These are phyloP conservation scores for Gadopsis marmoratus DNA, from an alignment of 2,797 vertebrate genomes.

Conservation along the genomic window DNA sequence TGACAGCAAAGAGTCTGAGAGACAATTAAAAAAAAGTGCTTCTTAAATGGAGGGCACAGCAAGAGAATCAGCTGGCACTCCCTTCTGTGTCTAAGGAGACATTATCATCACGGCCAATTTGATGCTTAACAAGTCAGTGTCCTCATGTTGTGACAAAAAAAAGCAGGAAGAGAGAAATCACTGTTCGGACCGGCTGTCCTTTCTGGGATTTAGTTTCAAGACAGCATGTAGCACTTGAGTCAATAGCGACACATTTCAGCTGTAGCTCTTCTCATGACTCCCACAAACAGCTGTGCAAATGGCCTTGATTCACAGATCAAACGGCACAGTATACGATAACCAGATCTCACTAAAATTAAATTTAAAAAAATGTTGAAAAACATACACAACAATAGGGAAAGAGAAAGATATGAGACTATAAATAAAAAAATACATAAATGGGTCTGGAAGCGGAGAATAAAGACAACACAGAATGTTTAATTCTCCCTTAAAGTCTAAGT, in stretches of 20 bases:
- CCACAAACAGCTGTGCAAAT: constrained; percentile 19
- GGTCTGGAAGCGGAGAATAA: neutral
- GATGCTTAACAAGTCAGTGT: neutral
- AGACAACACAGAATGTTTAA: neutral
- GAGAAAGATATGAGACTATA: neutral
- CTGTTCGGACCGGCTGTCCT: neutral
- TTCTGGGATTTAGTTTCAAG: constrained; percentile 11
- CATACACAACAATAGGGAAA: neutral
- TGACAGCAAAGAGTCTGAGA: neutral
- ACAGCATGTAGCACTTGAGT: constrained; percentile 1
- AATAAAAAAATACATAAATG: neutral
- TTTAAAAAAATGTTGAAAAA: neutral
- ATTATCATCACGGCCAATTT: neutral
- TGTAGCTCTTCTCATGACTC: constrained; percentile 6
- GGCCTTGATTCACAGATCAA: constrained; percentile 27
- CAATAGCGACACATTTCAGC: constrained; percentile 3
- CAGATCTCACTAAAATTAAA: neutral
- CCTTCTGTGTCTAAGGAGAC: neutral
- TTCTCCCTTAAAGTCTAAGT: neutral
- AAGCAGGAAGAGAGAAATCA: neutral
- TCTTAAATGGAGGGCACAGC: neutral
- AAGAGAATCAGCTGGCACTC: neutral
- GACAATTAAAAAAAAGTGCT: neutral
- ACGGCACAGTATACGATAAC: neutral
- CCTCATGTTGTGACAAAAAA: neutral